Evolutionary conservation across 2,888 invertebrate genomes (phyloP).

Genomic region (Liopterus haemorrhoidalis): DNA sequence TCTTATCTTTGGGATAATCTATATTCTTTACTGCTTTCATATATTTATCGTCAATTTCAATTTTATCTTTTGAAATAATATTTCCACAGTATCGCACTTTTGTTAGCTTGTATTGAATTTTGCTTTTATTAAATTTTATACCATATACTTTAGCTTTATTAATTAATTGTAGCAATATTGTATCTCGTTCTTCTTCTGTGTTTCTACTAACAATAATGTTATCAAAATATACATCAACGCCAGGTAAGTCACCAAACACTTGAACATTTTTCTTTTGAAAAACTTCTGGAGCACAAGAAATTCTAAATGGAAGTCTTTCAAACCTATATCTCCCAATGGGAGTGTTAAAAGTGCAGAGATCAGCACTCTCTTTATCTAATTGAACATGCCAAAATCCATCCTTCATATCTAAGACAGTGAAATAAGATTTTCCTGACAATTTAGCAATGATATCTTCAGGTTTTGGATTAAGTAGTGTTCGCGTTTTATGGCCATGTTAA

Average conservation of each 20-base stretch:
- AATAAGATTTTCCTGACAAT: too few relatives aligned
- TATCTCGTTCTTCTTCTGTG: neutral
- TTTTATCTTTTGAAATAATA: neutral
- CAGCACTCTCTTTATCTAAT: neutral
- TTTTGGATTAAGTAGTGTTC: too few relatives aligned
- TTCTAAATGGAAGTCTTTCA: conserved; percentile 9
- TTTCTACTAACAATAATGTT: conserved; percentile 1
- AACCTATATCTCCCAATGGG: conserved; percentile 1
- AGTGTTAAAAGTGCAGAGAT: conserved; percentile 1
- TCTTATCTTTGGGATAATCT: neutral
- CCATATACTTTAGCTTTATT: neutral
- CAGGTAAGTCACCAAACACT: conserved; percentile 1
- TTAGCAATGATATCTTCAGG: too few relatives aligned
- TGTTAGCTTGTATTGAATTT: conserved; percentile 2
- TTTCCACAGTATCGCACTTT: conserved; percentile 1
- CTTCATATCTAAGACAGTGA: too few relatives aligned
- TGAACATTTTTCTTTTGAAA: conserved; percentile 3
- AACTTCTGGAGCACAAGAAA: conserved; percentile 1
- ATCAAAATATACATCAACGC: conserved; percentile 5
- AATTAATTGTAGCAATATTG: neutral
- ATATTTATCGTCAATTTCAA: neutral
- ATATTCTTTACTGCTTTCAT: neutral
- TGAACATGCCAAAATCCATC: neutral
- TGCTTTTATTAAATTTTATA: conserved; percentile 1
- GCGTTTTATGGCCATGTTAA: too few relatives aligned